Percentiles rank a stretch among this genome's conserved stretches.
phyloP scores from a whole-genome alignment of 2,888 invertebrate species.

The Drosophila infuscata region DNA sequence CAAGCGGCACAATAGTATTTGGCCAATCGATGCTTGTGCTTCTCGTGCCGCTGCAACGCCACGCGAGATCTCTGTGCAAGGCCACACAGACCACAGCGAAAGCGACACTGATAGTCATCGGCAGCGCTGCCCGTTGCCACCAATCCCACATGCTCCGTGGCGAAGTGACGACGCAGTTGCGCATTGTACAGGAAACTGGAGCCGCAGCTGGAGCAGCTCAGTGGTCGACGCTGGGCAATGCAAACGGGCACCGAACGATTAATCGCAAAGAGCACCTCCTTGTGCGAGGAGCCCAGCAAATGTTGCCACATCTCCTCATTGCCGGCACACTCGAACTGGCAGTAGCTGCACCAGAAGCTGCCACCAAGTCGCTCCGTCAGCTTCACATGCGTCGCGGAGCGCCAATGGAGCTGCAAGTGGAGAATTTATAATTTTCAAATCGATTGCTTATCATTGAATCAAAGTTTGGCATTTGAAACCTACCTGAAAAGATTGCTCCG shows the following conservation, averaged over 20 bases:
- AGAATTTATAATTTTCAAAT: neutral
- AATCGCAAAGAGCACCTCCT: constrained; percentile 90
- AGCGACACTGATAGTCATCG: constrained; percentile 88
- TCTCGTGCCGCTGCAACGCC: constrained; percentile 89
- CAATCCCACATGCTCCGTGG: constrained; percentile 87
- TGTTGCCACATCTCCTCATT: constrained; percentile 90
- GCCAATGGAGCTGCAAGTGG: constrained; percentile 88
- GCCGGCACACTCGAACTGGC: constrained; percentile 89
- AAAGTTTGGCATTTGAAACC: no score
- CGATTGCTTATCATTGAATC: no score
- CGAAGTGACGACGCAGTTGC: constrained; percentile 87
- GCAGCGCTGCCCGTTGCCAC: constrained; percentile 86
- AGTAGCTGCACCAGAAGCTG: constrained; percentile 90
- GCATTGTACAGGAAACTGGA: constrained; percentile 91
- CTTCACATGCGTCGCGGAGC: constrained; percentile 87
- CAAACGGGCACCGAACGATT: constrained; percentile 93
- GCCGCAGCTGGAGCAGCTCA: constrained; percentile 89
- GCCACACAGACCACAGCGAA: constrained; percentile 87
- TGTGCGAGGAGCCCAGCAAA: constrained; percentile 88
- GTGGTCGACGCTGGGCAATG: constrained; percentile 88
- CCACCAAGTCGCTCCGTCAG: constrained; percentile 86
- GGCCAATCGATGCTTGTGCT: constrained; percentile 87
- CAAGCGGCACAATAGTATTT: constrained; percentile 90
- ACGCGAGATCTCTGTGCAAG: constrained; percentile 87
- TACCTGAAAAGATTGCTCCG: constrained; percentile 87